Evolutionary conservation across 2,113 vertebrate genomes (phyloP).

Genomic region (Pyxicephalus adspersus): DNA sequence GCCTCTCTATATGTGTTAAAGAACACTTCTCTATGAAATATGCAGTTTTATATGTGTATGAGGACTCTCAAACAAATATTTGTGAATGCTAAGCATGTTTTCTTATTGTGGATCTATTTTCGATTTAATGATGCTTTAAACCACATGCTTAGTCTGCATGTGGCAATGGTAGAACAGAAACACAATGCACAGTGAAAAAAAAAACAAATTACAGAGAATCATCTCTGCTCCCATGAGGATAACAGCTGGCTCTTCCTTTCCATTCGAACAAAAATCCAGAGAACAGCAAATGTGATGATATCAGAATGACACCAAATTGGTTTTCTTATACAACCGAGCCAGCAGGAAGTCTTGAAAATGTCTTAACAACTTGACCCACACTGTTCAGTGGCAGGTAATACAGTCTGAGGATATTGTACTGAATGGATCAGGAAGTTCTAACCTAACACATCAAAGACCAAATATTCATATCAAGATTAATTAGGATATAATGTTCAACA

Average conservation of each 20-base stretch:
- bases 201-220: not conserved
- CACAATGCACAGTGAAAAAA: not conserved
- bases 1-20: too few species aligned
- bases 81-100: not conserved
- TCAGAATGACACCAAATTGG: slow-evolving; percentile 22
- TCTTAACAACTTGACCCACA: slow-evolving; percentile 28
- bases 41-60: too few species aligned
- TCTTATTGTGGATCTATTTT: not conserved
- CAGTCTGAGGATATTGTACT: not conserved
- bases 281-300: slow-evolving; percentile 32
- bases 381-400: slow-evolving; percentile 2
- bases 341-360: slow-evolving; percentile 26
- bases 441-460: not conserved
- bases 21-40: too few species aligned
- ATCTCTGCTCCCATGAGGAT: not conserved
- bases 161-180: not conserved
- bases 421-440: not conserved
- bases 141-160: not conserved
- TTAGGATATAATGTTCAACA: too few species aligned
- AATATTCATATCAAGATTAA: too few species aligned
- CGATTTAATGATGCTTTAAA: not conserved
- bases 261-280: slow-evolving; percentile 7
- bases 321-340: slow-evolving; percentile 22
- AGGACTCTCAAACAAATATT: slow-evolving; percentile 1
- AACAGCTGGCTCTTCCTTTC: not conserved